Base-by-base conservation (phyloP, 2,797 vertebrate species). In the Gallinago stenura region DNA sequence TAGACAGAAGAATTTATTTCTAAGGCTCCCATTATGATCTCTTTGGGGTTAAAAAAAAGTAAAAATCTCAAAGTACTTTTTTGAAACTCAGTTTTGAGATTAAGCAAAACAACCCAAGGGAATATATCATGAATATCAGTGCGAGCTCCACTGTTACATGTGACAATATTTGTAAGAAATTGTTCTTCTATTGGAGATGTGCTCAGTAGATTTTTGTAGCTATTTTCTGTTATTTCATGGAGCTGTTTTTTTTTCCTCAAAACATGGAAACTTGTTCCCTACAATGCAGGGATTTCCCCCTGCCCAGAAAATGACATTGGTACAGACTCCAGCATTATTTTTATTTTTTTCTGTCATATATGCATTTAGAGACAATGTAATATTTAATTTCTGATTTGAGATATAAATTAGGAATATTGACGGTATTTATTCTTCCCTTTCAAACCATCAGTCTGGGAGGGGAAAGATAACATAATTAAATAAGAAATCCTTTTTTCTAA, bases 201-300 rank as follows among this genome's bases (percentile, higher is more conserved):
- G 1, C 2, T 88, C 11, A 15, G 7, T 21, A 61, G 26, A 45
- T 22, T 76, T 78, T 35, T 64, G 15, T 37, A 43, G 3, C 1
- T 84, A 31, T 85, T 85, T 91, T 80, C 16, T 85, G 15, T 15
- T 41, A 30, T 46, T 87, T 56, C 21, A 31, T 7, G 20, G 8
- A 70, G 5, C 10, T 88, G 15, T 3, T 10, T 30, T 0, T 33
- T 93, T 77, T 77, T 80, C 12, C 41, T 61, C 54, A 83, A 69
- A 30, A 28, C 9, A 65, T 35, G 14, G 4, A 76, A 72, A 71
- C 2, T 19, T 62, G 11, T 66, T 90, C 5, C 12, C 5, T 78
- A 11, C 26, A 22, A 3, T 16, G 30, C 3, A 81, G 13, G 22
- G 9, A 19, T 87, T 56, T 79, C 20, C 5, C 1, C 1, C 1